Conservation (phyloP, 1,140 invertebrate species). For the Sesamia nonagrioides region DNA sequence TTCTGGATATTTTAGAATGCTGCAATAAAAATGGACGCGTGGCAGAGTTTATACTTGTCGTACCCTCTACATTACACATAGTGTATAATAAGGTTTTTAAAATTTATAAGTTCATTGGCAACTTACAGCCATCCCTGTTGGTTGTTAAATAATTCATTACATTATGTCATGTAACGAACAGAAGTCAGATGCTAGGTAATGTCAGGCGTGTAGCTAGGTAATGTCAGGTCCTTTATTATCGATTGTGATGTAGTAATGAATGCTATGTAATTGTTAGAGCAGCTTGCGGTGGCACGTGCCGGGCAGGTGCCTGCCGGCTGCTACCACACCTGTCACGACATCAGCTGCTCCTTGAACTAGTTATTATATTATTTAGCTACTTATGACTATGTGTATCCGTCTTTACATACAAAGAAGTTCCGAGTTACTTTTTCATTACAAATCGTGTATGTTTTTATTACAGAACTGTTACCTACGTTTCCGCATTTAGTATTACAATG, state of each 20-base stretch:
- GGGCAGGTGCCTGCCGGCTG: constrained; percentile 84
- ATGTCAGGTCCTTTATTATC: constrained; percentile 61
- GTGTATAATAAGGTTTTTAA: constrained; percentile 22
- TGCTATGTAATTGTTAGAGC: constrained; percentile 70
- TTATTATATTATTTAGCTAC: constrained; percentile 43
- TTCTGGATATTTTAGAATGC: constrained; percentile 59
- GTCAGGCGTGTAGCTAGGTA: constrained; percentile 50
- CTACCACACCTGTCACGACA: constrained; percentile 78
- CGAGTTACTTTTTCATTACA: not conserved
- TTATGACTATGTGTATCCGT: not conserved
- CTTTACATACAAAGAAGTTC: constrained; percentile 18
- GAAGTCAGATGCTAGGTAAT: constrained; percentile 54
- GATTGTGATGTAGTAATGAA: constrained; percentile 68
- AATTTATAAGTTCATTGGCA: not conserved
- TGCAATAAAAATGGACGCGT: constrained; percentile 43
- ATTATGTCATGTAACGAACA: constrained; percentile 43
- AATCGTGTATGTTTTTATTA: not conserved
- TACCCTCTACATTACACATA: not conserved
- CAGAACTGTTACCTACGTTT: constrained; percentile 21
- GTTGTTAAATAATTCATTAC: constrained; percentile 27
- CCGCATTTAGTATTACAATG: not conserved
- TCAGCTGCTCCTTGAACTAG: constrained; percentile 76
- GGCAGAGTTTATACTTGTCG: not conserved
- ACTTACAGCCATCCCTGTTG: constrained; percentile 3
- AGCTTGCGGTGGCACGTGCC: constrained; percentile 83